Evolutionary conservation across 2,888 invertebrate genomes (phyloP), one percentile per base, ranked within the genome.

Genomic region (Phymatocera aterrima): DNA sequence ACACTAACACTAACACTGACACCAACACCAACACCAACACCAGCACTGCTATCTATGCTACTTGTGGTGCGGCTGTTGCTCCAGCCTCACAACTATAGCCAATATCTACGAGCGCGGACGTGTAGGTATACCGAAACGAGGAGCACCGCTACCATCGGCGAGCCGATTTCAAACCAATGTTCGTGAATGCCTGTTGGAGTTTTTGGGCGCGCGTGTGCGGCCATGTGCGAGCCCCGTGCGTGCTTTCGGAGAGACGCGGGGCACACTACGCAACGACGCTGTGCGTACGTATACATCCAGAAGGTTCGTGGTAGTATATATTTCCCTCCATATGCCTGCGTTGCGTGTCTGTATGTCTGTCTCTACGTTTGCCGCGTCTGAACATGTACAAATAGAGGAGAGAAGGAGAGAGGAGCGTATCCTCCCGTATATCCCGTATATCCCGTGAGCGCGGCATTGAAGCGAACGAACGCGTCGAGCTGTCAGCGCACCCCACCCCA

Each of bases 401-500:
- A 64, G 34, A 64, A 37, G 46, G 43, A 68, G 68, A 68, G 68
- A 43, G 24, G 18, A 51, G 72, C 48, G 72, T 51, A 51, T 72
- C 48, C 51, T 51, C 72, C 51, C 72, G 48, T 51, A 34, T n/a
- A n/a, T n/a, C n/a, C n/a, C n/a, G n/a, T n/a, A n/a, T n/a, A n/a
- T n/a, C n/a, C n/a, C n/a, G n/a, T n/a, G n/a, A n/a, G n/a, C 51
- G 21, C 46, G 72, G 72, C 72, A 72, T 72, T 72, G 72, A 72
- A 84, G 85, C 87, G 87, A 88, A 87, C 87, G 89, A 88, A 86
- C 87, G 88, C 88, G 88, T 87, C 88, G 89, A 88, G 88, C 90
- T 90, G 90, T 90, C 90, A 90, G 90, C 90, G 89, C 89, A 89
- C 89, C 90, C 89, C 88, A 79, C 82, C 79, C 65, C 77, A n/a